Base-by-base conservation (phyloP, 2,797 vertebrate species). In the Hybognathus amarus region DNA sequence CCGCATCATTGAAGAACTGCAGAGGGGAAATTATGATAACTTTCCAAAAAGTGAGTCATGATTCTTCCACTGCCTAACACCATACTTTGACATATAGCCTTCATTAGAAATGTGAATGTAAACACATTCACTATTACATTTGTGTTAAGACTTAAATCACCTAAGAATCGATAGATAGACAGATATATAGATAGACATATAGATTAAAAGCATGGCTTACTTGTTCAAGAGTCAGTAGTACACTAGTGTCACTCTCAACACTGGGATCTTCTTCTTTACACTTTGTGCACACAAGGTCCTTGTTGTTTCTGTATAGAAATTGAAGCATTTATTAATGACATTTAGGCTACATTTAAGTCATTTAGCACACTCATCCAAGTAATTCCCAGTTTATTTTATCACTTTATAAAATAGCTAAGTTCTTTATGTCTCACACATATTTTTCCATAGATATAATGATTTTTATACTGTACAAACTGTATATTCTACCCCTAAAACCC, bases 1-100 rank as follows among this genome's bases (percentile, higher is more conserved):
- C 94, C 45, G 91, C 91, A 85, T 95, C 94, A 7, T 91, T 92
- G 87, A 94, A 95, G 70, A 94, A 92, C 95, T 96, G 79, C 12
- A 61, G 8, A 66, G 27, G 80, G 76, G 76, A 33, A 76, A 86
- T 82, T 81, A 70, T 84, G 33, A 36, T 13, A 47, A 73, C 40
- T 85, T 87, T 86, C 82, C 83, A 70, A 75, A n/a, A 45, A 50
- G 73, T 82, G 85, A 86, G 66, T 87, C 83, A 79, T 22, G 2
- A 50, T 56, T 47, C 33, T 77, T 70, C 45, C 71, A 67, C 18
- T 30, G 2, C 63, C 24, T 42, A 56, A 66, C 40, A 7, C 68
- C 27, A 30, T 74, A n/a, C 40, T 30, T 47, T 38, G 36, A 24
- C 10, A 54, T 27, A 17, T 30, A 27, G 5, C 5, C 24, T 33